Conservation (phyloP, 2,113 vertebrate species). For the Prolemur simus region DNA sequence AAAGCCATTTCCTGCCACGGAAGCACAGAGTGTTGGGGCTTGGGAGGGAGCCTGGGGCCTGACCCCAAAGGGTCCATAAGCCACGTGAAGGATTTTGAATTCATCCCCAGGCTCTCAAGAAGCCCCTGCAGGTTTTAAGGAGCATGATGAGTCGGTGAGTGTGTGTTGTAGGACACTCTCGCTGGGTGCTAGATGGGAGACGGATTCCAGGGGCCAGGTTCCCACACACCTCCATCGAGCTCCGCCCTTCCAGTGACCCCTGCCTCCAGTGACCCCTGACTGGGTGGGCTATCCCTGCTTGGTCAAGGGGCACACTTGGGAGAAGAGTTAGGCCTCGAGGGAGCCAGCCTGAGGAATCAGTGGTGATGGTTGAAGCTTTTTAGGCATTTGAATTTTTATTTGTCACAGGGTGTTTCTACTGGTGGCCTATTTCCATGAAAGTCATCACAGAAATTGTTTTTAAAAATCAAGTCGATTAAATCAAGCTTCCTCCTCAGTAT, state of each 20-base stretch:
- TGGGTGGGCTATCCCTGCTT: background rate
- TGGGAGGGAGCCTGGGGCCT: no score
- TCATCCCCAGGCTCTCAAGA: background rate
- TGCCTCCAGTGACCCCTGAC: background rate
- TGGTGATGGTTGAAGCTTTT: slow-evolving; percentile 17
- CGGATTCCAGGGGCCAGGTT: background rate
- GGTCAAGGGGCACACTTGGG: background rate
- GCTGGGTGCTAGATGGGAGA: background rate
- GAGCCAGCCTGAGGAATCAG: background rate
- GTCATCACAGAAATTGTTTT: slow-evolving; percentile 54
- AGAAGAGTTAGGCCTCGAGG: background rate
- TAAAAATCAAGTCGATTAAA: slow-evolving; percentile 60
- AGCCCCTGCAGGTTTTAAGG: background rate
- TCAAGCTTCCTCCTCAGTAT: slow-evolving; percentile 28
- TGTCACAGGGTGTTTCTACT: slow-evolving; percentile 49
- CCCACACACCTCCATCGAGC: background rate
- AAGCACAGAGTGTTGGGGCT: background rate
- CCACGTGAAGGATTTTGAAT: background rate
- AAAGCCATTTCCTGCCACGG: background rate
- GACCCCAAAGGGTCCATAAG: background rate
- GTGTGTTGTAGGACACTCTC: background rate
- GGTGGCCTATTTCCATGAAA: slow-evolving; percentile 58
- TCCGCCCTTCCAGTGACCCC: background rate
- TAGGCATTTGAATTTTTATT: slow-evolving; percentile 56
- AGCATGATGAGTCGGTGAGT: background rate